Base-by-base conservation (phyloP, 1,140 invertebrate species). In the Arctopsyche grandis region DNA sequence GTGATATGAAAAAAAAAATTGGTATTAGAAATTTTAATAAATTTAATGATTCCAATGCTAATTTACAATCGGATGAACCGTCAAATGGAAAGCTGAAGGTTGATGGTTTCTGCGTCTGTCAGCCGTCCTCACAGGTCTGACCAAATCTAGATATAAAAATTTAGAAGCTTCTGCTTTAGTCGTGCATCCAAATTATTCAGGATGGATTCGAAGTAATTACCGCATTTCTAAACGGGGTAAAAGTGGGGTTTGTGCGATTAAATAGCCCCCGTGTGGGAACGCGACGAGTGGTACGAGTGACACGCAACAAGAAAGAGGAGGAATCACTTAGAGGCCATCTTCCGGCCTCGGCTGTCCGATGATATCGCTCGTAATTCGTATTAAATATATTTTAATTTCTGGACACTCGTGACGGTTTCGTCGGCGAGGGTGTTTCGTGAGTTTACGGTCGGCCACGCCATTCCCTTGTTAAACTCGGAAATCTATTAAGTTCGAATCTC, bases 291-390 rank as follows among this genome's bases (percentile, higher is more conserved):
- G 29, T 3, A 1, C 48, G 10, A 26, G 21, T 46, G 69, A 71
- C 69, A 71, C 69, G 44, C 69, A 71, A 71, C 69, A 71, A 71
- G 69, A 71, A 71, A 71, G 43, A 71, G 69, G 69, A 22, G 29
- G 69, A 46, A 71, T 71, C 22, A 46, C 22, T 71, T 38, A 66
- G 24, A 22, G 63, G 19, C 12, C 63, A 24, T 66, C 63, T 66
- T 66, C 63, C 63, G 63, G 63, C 24, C 16, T 1, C 48, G 48
- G 48, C n/a, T n/a, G n/a, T 52, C 48, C 16, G 48, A 52, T 52
- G 48, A 52, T 16, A 56, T 56, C 14, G 52, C 19, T 56, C 52
- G 29, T 38, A 38, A 38, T 38, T 38, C 7, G 29, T 52, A 52
- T 52, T 14, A 14, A 52, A 52, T 52, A 21, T 66, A 21, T 19